These are phyloP conservation scores for Melanotaenia maccullochi DNA, from an alignment of 2,797 vertebrate species.

Conservation along the genomic window DNA sequence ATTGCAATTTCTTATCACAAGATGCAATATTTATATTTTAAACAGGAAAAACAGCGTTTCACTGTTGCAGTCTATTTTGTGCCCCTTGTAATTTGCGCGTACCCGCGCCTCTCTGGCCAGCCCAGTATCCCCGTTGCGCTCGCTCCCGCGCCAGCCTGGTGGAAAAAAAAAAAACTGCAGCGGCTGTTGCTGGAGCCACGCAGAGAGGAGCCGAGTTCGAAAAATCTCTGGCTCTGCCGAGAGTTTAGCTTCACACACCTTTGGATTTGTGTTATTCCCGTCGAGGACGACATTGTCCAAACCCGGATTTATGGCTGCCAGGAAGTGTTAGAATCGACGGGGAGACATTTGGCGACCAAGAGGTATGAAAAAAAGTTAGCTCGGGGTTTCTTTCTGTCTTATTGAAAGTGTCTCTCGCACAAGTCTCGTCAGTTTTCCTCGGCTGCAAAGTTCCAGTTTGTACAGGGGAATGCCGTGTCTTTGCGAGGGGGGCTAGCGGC, in stretches of 20 bases:
- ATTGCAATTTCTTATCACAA: background rate
- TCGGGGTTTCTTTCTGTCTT: conserved; percentile 19
- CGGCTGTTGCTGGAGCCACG: conserved; percentile 73
- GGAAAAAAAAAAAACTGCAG: conserved; percentile 73
- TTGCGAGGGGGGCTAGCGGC: background rate
- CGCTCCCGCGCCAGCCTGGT: conserved; percentile 63
- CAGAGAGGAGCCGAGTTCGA: conserved; percentile 56
- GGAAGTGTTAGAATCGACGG: conserved; percentile 25
- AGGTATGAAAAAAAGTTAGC: conserved; percentile 68
- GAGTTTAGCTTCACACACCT: conserved; percentile 38
- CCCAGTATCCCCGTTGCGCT: conserved; percentile 60
- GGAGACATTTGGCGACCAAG: conserved; percentile 21
- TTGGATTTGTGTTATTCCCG: conserved; percentile 40
- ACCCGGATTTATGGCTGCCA: conserved; percentile 42
- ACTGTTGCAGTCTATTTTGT: background rate
- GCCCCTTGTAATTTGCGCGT: conserved; percentile 55
- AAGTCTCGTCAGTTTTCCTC: conserved; percentile 56
- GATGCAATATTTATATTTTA: background rate
- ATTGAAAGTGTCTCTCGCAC: conserved; percentile 65
- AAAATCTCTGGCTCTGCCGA: conserved; percentile 43
- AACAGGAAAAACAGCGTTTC: background rate
- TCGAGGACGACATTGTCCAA: conserved; percentile 38
- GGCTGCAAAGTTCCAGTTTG: conserved; percentile 57
- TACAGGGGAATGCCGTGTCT: conserved; percentile 23
- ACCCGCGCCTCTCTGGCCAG: conserved; percentile 55